Percentiles rank a stretch among this genome's conserved stretches.
Conservation (phyloP, 2,888 invertebrate species). For the Odontothrips loti region DNA sequence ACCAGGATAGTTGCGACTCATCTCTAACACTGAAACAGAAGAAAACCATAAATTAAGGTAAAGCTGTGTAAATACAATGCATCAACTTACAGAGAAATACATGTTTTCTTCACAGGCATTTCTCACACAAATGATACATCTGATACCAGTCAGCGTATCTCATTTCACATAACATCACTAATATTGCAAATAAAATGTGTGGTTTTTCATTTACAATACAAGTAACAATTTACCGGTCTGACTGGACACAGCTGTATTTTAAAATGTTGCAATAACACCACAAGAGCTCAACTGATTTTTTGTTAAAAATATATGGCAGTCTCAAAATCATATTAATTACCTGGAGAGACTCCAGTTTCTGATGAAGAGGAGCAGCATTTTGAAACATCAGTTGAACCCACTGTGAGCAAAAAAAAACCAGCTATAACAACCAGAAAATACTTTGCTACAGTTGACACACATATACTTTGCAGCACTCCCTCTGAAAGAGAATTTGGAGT, state of each 20-base stretch:
- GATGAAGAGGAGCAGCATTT: slow-evolving; percentile 8
- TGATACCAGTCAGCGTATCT: too few species aligned
- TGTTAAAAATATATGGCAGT: not conserved
- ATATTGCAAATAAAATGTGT: too few species aligned
- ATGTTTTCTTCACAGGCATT: too few species aligned
- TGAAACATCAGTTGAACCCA: not conserved
- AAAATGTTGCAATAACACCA: too few species aligned
- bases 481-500: not conserved
- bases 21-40: not conserved
- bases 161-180: too few species aligned
- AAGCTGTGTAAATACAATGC: not conserved
- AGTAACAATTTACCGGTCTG: not conserved
- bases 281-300: too few species aligned
- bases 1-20: not conserved
- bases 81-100: not conserved
- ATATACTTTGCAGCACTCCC: not conserved
- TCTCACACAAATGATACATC: too few species aligned
- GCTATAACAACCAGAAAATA: not conserved
- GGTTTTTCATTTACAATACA: too few species aligned
- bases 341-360: slow-evolving; percentile 7
- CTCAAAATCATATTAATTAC: not conserved
- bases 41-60: not conserved
- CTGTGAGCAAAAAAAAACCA: not conserved
- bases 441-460: too few species aligned
- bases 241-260: not conserved